Evolutionary conservation across 2,888 invertebrate genomes (phyloP).

Genomic region (Philereme transversata): DNA sequence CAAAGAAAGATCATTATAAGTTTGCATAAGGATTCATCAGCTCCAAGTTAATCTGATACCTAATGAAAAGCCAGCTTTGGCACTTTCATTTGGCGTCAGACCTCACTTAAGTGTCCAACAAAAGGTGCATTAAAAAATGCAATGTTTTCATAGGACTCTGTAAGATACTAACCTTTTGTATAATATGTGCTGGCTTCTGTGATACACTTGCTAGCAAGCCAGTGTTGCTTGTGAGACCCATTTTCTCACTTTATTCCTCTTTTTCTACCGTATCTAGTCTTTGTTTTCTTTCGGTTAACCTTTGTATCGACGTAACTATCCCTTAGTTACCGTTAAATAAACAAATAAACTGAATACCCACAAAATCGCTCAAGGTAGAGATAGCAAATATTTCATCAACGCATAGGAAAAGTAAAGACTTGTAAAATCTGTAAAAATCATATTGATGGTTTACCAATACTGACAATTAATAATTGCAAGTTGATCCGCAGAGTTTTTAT

Average conservation of each 20-base stretch:
- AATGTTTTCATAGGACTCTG: not conserved
- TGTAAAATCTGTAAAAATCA: constrained; percentile 2
- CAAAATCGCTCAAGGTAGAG: constrained; percentile 1
- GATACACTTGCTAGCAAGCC: constrained; percentile 85
- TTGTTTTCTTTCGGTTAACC: not conserved
- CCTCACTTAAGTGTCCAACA: too few species aligned
- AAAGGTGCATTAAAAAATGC: too few species aligned
- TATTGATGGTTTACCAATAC: not conserved
- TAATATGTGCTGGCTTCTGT: constrained; percentile 66
- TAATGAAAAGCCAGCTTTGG: too few species aligned
- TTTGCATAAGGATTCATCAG: too few species aligned
- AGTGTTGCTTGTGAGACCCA: constrained; percentile 86
- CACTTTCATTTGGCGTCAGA: too few species aligned
- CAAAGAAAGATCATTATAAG: too few species aligned
- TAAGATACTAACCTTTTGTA: constrained; percentile 58
- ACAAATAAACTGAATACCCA: constrained; percentile 19
- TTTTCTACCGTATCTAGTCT: not conserved
- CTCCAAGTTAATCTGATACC: too few species aligned
- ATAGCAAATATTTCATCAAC: too few species aligned
- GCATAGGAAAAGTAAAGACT: too few species aligned
- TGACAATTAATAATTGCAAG: constrained; percentile 6
- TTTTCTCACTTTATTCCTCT: constrained; percentile 42
- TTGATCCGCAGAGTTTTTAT: constrained; percentile 24
- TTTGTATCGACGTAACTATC: constrained; percentile 64
- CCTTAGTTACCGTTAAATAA: constrained; percentile 55